A percentile compares a stretch with the other conserved stretches of the same genome.
phyloP scores from a whole-genome alignment of 2,113 vertebrate species.

The Pluvianellus socialis region DNA sequence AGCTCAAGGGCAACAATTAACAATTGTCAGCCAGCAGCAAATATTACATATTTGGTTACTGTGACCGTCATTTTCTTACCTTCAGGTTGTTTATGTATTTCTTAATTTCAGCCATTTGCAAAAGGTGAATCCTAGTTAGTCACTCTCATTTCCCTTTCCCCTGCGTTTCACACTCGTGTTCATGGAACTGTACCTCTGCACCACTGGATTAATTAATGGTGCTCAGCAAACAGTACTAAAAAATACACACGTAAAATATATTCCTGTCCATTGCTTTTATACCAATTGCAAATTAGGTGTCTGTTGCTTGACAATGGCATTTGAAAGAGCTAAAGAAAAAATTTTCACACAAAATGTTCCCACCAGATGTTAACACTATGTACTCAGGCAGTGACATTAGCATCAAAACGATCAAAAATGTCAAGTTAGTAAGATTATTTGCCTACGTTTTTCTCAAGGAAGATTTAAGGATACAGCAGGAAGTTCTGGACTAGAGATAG shows the following conservation, averaged over 20 bases:
- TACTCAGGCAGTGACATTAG: not conserved
- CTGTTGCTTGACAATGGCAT: not conserved
- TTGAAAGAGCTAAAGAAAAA: not conserved
- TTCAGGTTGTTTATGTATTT: not conserved
- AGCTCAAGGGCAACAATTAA: too few relatives aligned
- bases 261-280: not conserved
- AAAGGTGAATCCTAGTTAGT: not conserved
- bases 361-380: not conserved
- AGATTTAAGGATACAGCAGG: not conserved
- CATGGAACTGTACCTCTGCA: not conserved
- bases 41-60: not conserved
- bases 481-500: not conserved
- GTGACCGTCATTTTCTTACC: not conserved
- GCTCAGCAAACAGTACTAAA: not conserved
- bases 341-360: not conserved
- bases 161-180: not conserved
- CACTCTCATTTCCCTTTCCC: not conserved
- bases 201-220: not conserved
- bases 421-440: not conserved
- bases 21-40: not conserved
- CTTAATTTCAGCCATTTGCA: not conserved
- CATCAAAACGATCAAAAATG: not conserved
- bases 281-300: not conserved
- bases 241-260: not conserved
- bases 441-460: not conserved